Evolutionary conservation across 2,113 vertebrate species (phyloP), one percentile per base, ranked within the genome.

Genomic region (Crotalus horridus): DNA sequence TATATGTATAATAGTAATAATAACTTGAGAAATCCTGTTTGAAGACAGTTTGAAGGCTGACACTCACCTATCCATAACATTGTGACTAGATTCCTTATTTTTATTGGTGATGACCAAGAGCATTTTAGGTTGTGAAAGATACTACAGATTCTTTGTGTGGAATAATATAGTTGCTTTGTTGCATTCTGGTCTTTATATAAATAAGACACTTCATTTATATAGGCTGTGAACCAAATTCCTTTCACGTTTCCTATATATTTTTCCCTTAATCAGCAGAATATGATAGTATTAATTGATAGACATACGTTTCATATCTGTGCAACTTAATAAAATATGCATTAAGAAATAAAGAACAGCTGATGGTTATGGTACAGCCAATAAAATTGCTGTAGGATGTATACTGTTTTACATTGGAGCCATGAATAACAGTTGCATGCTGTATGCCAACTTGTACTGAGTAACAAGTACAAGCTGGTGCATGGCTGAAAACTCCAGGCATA

Each of bases 401-500:
- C 6, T 53, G 55, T 26, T 51, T 64, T 86, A 69, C 20, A 43
- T 13, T 56, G 5, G 53, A 81, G 88, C 74, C n/a, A 29, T 90
- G 95, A 92, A 58, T 94, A n/a, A 2, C 15, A 90, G 90, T 90
- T 48, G 20, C 8, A 81, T 15, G 85, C 74, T 74, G 43, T 51
- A n/a, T 88, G 29, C 92, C 91, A 95, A 13, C 1, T 1, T 53
- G 46, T 88, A 20, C 90, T 81, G 94, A 94, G 81, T 69, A 48
- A 55, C 88, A 48, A 90, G 26, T 48, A 17, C 33, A 87, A 74
- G 26, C 87, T 89, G 55, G 90, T 88, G 29, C 17, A 6, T 58
- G 10, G 54, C 17, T 92, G 56, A 81, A 69, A 87, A 23, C 54
- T 43, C 29, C 81, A 48, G 15, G 51, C 26, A 33, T 55, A 46